Base-by-base conservation (phyloP, 2,888 invertebrate genomes). In the Ochropleura plecta region DNA sequence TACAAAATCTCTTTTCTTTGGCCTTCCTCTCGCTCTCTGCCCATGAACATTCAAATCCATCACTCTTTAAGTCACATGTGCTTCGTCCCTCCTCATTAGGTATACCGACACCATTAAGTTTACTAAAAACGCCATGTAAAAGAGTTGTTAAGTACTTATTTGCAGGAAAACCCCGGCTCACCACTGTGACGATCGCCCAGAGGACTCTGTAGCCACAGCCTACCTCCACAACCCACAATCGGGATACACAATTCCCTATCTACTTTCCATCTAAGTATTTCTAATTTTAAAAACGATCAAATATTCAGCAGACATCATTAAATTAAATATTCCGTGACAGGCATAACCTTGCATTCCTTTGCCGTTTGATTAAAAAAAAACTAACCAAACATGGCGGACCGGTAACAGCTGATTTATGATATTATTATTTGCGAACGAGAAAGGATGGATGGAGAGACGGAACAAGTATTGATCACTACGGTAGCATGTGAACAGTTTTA, bases 331-430 rank as follows among this genome's bases (percentile, higher is more conserved):
- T 70, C 80, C 83, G 88, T 81, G 86, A 86, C 86, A 71, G 78
- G 57, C 62, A 74, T 75, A 83, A 81, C 86, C 86, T 87, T 83
- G 86, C 84, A 87, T 87, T 86, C 88, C 86, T 83, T 74, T 42
- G 77, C 48, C 79, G 55, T 78, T 75, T 87, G 80, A 81, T 81
- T 70, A 76, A 76, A 86, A 82, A 84, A 82, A 67, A 76, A 65
- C 64, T 18, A 48, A 74, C 64, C 66, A 44, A 82, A 83, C 40
- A 87, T 86, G 86, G 88, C 86, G 59, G 88, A 74, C 81, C 55
- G 59, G 77, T 75, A 86, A 78, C 86, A 86, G 86, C 86, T 87
- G 88, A 88, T 81, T 78, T 80, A 74, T 67, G 51, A 77, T 86
- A 81, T 86, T 83, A 81, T 81, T 86, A 85, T 70, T 69, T 46